Evolutionary conservation across 2,113 vertebrate genomes (phyloP).

Genomic region (Triplophysa siluroides): DNA sequence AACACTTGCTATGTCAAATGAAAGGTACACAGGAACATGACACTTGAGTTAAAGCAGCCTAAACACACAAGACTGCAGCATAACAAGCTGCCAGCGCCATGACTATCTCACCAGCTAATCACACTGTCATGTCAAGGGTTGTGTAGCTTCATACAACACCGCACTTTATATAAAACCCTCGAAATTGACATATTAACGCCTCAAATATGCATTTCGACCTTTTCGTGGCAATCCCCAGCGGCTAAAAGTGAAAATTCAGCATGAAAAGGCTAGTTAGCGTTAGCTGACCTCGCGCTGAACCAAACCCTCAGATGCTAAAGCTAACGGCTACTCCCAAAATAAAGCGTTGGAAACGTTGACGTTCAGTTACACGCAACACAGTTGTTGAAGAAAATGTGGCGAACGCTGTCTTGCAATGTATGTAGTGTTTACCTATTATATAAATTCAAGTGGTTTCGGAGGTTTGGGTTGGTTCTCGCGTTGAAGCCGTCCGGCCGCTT

Average conservation of each 20-base stretch:
- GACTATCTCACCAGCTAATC: slow-evolving; percentile 29
- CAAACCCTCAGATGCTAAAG: slow-evolving; percentile 1
- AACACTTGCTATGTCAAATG: neutral
- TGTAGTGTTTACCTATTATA: slow-evolving; percentile 32
- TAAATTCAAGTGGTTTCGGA: slow-evolving; percentile 37
- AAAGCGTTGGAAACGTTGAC: neutral
- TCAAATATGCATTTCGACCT: too few relatives aligned
- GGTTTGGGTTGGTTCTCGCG: slow-evolving; percentile 41
- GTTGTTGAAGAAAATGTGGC: neutral
- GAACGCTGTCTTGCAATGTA: neutral
- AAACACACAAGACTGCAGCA: slow-evolving; percentile 24
- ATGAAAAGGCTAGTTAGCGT: slow-evolving; percentile 16
- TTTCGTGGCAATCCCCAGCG: neutral
- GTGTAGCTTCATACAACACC: neutral
- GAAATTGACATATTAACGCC: neutral
- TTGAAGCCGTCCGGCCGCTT: slow-evolving; percentile 34
- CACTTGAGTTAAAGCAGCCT: slow-evolving; percentile 15
- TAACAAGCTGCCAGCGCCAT: slow-evolving; percentile 30
- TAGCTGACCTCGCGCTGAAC: slow-evolving; percentile 24
- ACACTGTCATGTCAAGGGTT: slow-evolving; percentile 16
- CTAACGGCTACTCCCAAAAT: neutral
- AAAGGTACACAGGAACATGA: slow-evolving; percentile 3
- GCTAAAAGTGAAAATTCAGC: neutral
- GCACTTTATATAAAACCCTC: neutral
- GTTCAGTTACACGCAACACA: neutral